Conservation (phyloP, 2,113 vertebrate genomes). For the Anser brachyrhynchus region DNA sequence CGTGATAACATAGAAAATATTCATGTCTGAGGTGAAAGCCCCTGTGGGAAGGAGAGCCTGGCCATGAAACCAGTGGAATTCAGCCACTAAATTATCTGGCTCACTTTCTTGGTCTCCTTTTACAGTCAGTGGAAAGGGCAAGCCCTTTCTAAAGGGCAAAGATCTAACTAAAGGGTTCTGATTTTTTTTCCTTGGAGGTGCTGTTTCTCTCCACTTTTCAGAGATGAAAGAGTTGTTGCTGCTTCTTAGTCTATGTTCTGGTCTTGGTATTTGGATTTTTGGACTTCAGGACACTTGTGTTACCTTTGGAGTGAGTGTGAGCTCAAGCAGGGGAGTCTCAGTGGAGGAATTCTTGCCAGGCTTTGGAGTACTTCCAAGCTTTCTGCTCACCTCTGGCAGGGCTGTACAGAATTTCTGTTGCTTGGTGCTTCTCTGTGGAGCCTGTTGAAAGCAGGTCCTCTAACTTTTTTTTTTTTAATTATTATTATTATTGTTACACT, state of each 20-base stretch:
- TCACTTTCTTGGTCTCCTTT: not conserved
- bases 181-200: accelerated
- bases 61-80: not conserved
- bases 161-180: not conserved
- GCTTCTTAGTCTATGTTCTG: not conserved
- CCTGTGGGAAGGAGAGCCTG: not conserved
- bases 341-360: not conserved
- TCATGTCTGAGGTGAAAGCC: accelerated
- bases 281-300: not conserved
- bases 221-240: not conserved
- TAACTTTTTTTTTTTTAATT: not conserved
- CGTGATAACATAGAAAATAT: not conserved
- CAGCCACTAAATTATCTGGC: accelerated
- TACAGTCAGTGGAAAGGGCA: not conserved
- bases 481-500: too few species aligned
- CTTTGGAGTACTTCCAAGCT: not conserved
- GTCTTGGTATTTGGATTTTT: not conserved
- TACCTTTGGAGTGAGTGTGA: accelerated
- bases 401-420: not conserved
- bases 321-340: accelerated
- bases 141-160: too few species aligned
- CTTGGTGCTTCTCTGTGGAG: not conserved
- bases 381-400: not conserved
- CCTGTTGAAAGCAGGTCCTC: not conserved
- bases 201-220: not conserved